These are phyloP conservation scores for Aphelinus atriplicis DNA, from an alignment of 1,140 invertebrate genomes.

Conservation along the genomic window DNA sequence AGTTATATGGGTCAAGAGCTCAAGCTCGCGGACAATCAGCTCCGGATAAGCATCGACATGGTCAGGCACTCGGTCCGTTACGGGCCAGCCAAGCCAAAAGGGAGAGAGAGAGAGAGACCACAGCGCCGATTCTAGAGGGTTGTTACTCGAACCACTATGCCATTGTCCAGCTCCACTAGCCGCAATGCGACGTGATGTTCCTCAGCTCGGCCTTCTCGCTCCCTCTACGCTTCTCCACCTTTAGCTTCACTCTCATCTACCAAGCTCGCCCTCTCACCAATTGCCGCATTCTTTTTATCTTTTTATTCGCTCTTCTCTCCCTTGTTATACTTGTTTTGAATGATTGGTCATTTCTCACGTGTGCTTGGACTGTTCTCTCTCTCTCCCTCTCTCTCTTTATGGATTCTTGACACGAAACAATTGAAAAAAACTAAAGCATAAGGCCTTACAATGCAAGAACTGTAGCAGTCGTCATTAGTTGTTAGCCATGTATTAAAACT, in stretches of 20 bases:
- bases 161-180: constrained; percentile 51
- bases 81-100: background rate
- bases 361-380: no score
- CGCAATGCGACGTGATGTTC: constrained; percentile 57
- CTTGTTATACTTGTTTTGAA: no score
- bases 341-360: no score
- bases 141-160: constrained; percentile 49
- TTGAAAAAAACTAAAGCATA: no score
- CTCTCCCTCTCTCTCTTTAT: no score
- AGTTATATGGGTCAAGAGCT: constrained; percentile 8
- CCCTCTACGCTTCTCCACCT: constrained; percentile 5
- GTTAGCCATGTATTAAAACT: no score
- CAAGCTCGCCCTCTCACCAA: no score
- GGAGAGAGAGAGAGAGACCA: constrained; percentile 37
- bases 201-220: background rate
- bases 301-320: no score
- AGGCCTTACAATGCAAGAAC: no score
- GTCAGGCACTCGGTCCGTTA: background rate
- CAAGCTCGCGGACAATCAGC: constrained; percentile 21
- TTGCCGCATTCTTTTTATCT: no score
- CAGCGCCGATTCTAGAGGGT: constrained; percentile 51
- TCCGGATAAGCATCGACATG: constrained; percentile 27
- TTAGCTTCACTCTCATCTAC: background rate
- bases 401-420: no score
- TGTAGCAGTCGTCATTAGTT: no score